phyloP scores from a whole-genome alignment of 2,113 vertebrate genomes.

The Heptranchias perlo region DNA sequence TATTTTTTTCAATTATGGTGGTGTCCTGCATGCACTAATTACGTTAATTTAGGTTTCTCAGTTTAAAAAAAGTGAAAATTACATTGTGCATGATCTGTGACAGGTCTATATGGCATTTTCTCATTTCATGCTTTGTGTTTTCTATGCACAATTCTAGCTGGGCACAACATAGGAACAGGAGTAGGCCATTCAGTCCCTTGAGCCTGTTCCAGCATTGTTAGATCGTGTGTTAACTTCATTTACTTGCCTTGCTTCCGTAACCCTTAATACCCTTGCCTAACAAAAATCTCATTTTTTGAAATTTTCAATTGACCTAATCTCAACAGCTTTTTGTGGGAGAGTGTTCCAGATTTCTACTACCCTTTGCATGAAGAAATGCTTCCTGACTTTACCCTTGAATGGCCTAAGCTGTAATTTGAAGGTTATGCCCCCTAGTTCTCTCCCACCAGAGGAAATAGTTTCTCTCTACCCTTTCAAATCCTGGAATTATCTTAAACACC shows the following conservation, averaged over 20 bases:
- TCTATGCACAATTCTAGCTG: background rate
- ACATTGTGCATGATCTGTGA: background rate
- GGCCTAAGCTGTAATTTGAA: background rate
- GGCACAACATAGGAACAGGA: no score
- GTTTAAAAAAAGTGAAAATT: background rate
- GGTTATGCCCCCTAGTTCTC: background rate
- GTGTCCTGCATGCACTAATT: background rate
- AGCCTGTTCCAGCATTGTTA: no score
- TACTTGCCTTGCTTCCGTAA: background rate
- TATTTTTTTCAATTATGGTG: background rate
- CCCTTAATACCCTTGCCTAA: background rate
- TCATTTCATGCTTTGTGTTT: background rate
- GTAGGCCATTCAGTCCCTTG: no score
- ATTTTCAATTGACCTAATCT: no score
- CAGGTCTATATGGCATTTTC: background rate
- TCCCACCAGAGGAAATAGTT: background rate
- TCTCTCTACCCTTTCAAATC: background rate
- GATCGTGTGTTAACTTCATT: background rate
- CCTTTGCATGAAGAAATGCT: background rate
- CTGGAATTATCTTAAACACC: background rate
- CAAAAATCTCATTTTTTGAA: no score
- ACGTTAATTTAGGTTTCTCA: background rate
- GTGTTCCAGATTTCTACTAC: background rate
- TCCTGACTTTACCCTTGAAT: background rate
- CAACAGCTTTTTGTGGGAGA: background rate